These are phyloP conservation scores for Neotoma lepida DNA, from an alignment of 2,113 vertebrate species.

Conservation along the genomic window DNA sequence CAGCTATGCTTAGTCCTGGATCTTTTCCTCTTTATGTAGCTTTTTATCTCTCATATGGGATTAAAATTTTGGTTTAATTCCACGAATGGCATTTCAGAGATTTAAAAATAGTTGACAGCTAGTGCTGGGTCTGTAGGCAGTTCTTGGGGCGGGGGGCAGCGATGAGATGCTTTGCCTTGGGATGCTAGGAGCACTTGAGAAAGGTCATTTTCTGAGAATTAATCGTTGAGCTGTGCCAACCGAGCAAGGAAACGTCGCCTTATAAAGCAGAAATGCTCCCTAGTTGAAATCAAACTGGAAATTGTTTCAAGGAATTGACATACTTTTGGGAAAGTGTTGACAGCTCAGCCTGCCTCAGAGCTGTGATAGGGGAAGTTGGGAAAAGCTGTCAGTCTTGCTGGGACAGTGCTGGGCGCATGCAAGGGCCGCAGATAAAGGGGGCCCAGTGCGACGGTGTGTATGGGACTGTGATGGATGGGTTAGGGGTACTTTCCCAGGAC, in stretches of 20 bases:
- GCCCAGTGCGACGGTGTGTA: rapidly evolving
- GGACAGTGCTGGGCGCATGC: rapidly evolving
- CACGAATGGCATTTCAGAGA: background rate
- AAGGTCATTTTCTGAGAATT: background rate
- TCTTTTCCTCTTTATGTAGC: slow-evolving; percentile 2
- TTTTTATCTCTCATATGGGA: background rate
- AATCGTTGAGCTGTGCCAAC: background rate
- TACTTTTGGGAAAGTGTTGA: background rate
- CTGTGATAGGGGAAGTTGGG: too few relatives aligned
- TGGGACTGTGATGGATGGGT: background rate
- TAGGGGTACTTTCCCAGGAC: background rate
- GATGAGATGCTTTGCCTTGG: background rate
- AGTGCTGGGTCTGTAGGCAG: background rate
- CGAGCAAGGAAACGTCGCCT: background rate
- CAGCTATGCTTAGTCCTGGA: background rate
- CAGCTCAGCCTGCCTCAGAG: background rate
- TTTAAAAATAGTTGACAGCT: background rate
- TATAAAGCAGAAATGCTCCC: background rate
- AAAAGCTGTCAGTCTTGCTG: background rate
- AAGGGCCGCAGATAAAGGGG: too few relatives aligned
- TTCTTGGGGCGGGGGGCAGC: rapidly evolving
- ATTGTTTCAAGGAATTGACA: background rate
- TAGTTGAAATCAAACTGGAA: background rate
- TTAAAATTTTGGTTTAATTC: slow-evolving; percentile 26
- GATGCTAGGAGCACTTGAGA: background rate